Percentiles rank a stretch among this genome's conserved stretches.
These are phyloP conservation scores for Chaetodon trifasciatus DNA, from an alignment of 2,797 vertebrate genomes.

Conservation along the genomic window DNA sequence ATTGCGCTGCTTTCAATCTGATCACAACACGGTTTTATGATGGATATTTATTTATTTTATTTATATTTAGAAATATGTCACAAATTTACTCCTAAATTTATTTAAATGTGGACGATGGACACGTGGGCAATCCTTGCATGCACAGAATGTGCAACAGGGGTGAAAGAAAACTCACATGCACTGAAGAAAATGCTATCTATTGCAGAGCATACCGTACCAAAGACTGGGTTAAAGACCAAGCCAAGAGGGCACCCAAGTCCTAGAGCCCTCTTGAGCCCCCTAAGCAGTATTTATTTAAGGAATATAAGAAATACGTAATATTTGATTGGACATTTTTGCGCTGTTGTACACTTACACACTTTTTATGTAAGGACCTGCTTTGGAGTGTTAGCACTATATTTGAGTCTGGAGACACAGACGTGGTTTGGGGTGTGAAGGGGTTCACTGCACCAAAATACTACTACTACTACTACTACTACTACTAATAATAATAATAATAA, in stretches of 20 bases:
- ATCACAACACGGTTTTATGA: not conserved
- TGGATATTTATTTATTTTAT: not conserved
- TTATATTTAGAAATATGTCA: not conserved
- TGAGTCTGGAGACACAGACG: constrained; percentile 3
- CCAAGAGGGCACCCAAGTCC: too few relatives aligned
- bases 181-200: not conserved
- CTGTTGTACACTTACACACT: too few relatives aligned
- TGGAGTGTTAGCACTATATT: not conserved
- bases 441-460: constrained; percentile 13
- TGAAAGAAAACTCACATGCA: not conserved
- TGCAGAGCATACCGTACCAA: not conserved
- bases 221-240: not conserved
- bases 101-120: not conserved
- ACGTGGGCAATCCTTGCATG: not conserved
- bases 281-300: not conserved
- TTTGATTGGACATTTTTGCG: too few relatives aligned
- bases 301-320: too few relatives aligned
- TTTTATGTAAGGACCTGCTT: not conserved
- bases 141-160: not conserved
- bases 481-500: too few relatives aligned
- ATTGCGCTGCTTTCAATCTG: not conserved
- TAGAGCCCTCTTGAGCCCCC: not conserved
- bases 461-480: too few relatives aligned
- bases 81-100: not conserved
- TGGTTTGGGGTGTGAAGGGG: not conserved